Conservation (phyloP, 1,140 invertebrate species). For the Paralvinella palmiformis region DNA sequence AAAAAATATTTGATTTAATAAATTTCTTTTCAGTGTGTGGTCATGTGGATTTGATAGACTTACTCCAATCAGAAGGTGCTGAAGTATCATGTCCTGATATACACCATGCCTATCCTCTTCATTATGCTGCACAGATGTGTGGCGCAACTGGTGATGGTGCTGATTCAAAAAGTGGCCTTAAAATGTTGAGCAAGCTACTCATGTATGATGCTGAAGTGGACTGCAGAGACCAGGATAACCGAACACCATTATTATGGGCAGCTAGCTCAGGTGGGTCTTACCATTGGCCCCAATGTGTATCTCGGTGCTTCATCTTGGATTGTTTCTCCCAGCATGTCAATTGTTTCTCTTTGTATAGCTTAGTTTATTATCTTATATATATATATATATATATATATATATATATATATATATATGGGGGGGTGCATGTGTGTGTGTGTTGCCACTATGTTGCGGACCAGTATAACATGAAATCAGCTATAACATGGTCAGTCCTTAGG, state of each 20-base stretch:
- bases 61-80: slow-evolving; percentile 76
- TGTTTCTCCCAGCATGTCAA: too few species aligned
- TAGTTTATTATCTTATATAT: too few species aligned
- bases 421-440: too few species aligned
- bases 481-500: too few species aligned
- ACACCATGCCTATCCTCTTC: slow-evolving; percentile 88
- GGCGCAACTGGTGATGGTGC: slow-evolving; percentile 40
- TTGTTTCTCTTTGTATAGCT: too few species aligned
- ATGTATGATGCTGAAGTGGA: slow-evolving; percentile 73
- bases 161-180: slow-evolving; percentile 55
- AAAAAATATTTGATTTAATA: too few species aligned
- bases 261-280: slow-evolving; percentile 73
- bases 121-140: slow-evolving; percentile 96
- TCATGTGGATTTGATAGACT: slow-evolving; percentile 57
- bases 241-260: slow-evolving; percentile 92
- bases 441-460: too few species aligned
- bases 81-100: slow-evolving; percentile 79
- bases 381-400: too few species aligned
- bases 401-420: too few species aligned
- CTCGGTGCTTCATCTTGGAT: too few species aligned
- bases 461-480: too few species aligned
- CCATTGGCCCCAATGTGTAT: too few species aligned
- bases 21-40: slow-evolving; percentile 64
- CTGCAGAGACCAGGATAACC: slow-evolving; percentile 80
- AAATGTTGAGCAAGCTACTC: slow-evolving; percentile 77